phyloP scores from a whole-genome alignment of 2,113 vertebrate genomes.

The Fulmarus glacialis region DNA sequence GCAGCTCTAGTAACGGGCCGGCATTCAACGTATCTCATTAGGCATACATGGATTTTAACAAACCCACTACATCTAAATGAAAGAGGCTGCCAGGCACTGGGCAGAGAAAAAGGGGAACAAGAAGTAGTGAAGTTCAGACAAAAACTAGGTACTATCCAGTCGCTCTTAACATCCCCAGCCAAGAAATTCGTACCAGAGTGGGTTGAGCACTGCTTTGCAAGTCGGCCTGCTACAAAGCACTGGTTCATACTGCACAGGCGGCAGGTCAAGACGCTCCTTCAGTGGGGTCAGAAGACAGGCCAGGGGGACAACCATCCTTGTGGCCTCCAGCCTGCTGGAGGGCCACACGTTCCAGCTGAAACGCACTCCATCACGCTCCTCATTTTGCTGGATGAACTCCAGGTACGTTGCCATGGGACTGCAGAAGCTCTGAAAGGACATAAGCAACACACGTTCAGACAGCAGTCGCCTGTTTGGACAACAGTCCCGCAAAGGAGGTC shows the following conservation, averaged over 20 bases:
- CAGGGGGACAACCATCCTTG: constrained; percentile 92
- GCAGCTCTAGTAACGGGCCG: neutral
- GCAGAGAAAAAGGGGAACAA: neutral
- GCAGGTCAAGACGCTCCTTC: constrained; percentile 90
- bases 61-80: neutral
- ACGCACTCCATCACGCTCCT: constrained; percentile 93
- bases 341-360: constrained; percentile 99
- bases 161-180: neutral
- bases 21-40: neutral
- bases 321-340: constrained; percentile 93
- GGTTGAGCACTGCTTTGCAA: constrained; percentile 95
- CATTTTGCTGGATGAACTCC: constrained; percentile 98
- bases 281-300: constrained; percentile 94
- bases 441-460: neutral
- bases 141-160: neutral
- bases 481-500: neutral
- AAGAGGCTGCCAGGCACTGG: neutral
- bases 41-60: neutral
- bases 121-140: neutral
- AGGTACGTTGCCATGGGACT: constrained; percentile 87
- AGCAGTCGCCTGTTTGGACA: neutral
- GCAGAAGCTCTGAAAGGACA: constrained; percentile 51
- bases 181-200: constrained; percentile 86
- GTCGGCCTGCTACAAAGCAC: constrained; percentile 91
- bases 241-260: constrained; percentile 93